Conservation (phyloP, 2,797 vertebrate genomes). For the Adelosebastes latens region DNA sequence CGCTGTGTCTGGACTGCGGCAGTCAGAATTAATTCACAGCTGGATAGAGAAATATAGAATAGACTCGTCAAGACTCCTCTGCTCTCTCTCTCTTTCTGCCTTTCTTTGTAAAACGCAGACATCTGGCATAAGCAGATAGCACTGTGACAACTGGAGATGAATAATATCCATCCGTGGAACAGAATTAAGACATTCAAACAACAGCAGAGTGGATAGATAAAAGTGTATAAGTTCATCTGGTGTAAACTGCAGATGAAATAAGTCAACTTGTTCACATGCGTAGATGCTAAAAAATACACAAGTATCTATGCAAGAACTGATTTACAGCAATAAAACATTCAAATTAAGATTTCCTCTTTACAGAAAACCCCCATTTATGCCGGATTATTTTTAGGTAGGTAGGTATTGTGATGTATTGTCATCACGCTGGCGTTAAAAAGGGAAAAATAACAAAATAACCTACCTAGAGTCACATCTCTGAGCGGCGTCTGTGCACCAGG, state of each 20-base stretch:
- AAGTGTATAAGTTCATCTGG: background rate
- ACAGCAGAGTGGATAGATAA: background rate
- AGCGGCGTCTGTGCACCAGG: conserved; percentile 55
- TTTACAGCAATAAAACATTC: background rate
- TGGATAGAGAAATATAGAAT: conserved; percentile 12
- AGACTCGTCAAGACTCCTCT: background rate
- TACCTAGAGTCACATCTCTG: conserved; percentile 70
- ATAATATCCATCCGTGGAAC: conserved; percentile 12
- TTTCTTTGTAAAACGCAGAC: background rate
- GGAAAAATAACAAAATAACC: conserved; percentile 38
- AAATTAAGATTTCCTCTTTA: background rate
- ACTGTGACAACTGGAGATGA: background rate
- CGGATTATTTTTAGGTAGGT: background rate
- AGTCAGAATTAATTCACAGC: conserved; percentile 46
- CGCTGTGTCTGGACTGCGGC: conserved; percentile 35
- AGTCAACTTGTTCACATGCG: background rate
- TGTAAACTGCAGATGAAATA: background rate
- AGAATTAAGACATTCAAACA: conserved; percentile 1
- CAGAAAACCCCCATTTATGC: background rate
- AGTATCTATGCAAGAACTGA: background rate
- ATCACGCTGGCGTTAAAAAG: background rate
- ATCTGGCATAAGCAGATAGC: conserved; percentile 29
- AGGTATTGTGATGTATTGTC: background rate
- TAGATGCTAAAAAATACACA: background rate
- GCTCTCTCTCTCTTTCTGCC: background rate